phyloP scores from a whole-genome alignment of 92 coral and sea anemone genomes.

The Galaxea fascicularis region DNA sequence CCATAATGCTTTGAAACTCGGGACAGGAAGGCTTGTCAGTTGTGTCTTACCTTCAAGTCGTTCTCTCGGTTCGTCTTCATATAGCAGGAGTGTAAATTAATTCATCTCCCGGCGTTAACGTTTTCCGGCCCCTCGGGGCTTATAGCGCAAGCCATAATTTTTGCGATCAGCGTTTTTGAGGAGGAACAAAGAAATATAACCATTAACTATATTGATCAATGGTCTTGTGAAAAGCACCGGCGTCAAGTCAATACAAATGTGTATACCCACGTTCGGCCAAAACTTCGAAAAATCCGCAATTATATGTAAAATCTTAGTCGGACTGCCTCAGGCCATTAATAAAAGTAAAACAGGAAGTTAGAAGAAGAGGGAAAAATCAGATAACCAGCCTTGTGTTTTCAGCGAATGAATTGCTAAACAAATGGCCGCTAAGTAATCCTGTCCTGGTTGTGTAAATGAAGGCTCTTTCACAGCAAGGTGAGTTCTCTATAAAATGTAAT shows the following conservation, averaged over 20 bases:
- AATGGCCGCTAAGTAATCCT: too few species aligned
- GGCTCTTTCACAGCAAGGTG: too few species aligned
- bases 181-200: neutral
- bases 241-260: neutral
- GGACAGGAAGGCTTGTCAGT: neutral
- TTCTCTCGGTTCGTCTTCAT: too few species aligned
- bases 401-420: too few species aligned
- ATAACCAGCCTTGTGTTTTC: too few species aligned
- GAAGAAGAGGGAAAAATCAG: too few species aligned
- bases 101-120: neutral
- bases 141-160: neutral
- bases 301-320: too few species aligned
- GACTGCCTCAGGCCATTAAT: too few species aligned
- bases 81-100: neutral
- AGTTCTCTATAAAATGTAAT: too few species aligned
- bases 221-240: neutral
- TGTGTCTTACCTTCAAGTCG: neutral
- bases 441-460: too few species aligned
- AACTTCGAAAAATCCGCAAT: neutral
- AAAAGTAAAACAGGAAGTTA: too few species aligned
- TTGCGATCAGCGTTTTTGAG: neutral
- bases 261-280: neutral
- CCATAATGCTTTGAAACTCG: neutral
- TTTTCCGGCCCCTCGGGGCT: constrained; percentile 2
- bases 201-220: neutral